Base-by-base conservation (phyloP, 1,140 invertebrate species). In the Apis cerana region DNA sequence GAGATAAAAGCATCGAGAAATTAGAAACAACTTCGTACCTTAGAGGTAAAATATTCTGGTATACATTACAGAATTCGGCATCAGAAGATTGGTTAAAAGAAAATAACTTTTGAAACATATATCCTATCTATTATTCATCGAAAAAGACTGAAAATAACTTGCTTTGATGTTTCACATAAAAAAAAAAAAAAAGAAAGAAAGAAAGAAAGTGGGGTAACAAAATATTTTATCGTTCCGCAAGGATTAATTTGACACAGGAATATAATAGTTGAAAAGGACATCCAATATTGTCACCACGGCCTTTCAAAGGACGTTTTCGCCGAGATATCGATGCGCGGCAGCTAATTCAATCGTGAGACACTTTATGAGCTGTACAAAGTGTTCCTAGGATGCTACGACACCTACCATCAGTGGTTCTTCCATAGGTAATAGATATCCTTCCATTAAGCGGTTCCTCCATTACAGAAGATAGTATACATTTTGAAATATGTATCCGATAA, bases 351-450 rank as follows among this genome's bases (percentile, higher is more conserved):
- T 85, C 80, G 69, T 15, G 52, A 74, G 50, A 59, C 52, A 59
- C 77, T 86, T 86, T 82, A 86, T 61, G 64, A 71, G 13, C 74
- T 54, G 78, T 65, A 68, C 79, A 85, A 70, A 84, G 82, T 85
- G 62, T 76, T 62, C 58, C 64, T 79, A 61, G 72, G 27, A 76
- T 23, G 64, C 64, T 56, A 48, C 70, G 70, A 21, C 59, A 69
- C 48, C 71, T 59, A 52, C 33, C 4, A 15, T n/a, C 72, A 75
- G 54, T 81, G 80, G 72, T 68, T 75, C 80, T 81, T 68, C 72
- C 80, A 59, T 48, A 17, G 33, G 0, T n/a, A 80, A 61, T 13
- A 23, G 12, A 58, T 19, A 68, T 17, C 27, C 21, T 21, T 58
- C 62, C 64, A 13, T 77, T 58, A 68, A 56, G 7, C 13, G 27